Evolutionary conservation across 2,888 invertebrate genomes (phyloP).

Genomic region (Siphlonurus alternatus): DNA sequence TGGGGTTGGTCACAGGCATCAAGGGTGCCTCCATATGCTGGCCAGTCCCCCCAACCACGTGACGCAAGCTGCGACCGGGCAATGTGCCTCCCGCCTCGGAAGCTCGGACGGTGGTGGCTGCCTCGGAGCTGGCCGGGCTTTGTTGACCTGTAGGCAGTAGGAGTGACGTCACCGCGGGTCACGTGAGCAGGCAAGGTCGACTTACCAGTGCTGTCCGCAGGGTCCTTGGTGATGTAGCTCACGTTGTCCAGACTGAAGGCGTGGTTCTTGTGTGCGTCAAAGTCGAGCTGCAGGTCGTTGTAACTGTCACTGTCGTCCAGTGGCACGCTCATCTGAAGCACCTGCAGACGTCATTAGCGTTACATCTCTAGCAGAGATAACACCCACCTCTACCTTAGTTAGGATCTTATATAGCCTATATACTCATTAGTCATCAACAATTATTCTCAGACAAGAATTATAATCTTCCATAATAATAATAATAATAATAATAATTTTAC

Average conservation of each 20-base stretch:
- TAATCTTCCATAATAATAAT: too few relatives aligned
- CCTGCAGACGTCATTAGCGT: constrained; percentile 30
- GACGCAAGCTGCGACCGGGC: not conserved
- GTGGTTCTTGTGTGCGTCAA: constrained; percentile 64
- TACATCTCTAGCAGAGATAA: too few relatives aligned
- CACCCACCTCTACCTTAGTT: too few relatives aligned
- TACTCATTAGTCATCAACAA: too few relatives aligned
- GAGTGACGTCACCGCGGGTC: too few relatives aligned
- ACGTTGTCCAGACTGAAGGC: constrained; percentile 78
- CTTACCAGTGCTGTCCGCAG: constrained; percentile 37
- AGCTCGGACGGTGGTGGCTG: constrained; percentile 65
- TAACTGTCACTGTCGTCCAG: constrained; percentile 64
- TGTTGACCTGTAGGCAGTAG: constrained; percentile 40
- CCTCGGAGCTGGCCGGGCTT: constrained; percentile 68
- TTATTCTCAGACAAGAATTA: too few relatives aligned
- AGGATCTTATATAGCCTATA: too few relatives aligned
- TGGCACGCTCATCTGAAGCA: constrained; percentile 80
- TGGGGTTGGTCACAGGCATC: constrained; percentile 40
- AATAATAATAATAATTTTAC: too few relatives aligned
- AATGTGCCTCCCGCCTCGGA: constrained; percentile 33
- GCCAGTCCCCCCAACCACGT: constrained; percentile 3
- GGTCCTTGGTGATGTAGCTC: constrained; percentile 73
- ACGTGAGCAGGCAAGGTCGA: too few relatives aligned
- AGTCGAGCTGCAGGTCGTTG: constrained; percentile 66
- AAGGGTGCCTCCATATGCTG: constrained; percentile 2